These are phyloP conservation scores for Cheilosia scutellata DNA, from an alignment of 2,888 invertebrate species.

Conservation along the genomic window DNA sequence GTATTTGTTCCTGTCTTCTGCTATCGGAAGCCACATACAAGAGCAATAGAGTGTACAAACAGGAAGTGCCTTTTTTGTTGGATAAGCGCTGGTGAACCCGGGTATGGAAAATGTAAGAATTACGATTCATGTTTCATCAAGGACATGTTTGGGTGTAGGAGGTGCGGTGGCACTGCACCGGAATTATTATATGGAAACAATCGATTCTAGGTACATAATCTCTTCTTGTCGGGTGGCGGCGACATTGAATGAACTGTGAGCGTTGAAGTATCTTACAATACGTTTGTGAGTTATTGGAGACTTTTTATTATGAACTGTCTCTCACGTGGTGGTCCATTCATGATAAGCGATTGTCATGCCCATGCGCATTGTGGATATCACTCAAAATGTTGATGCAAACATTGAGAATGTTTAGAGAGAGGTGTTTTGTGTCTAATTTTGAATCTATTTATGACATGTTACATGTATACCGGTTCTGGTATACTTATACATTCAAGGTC, in stretches of 20 bases:
- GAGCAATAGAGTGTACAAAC: constrained; percentile 21
- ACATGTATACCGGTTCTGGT: too few species aligned
- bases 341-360: constrained; percentile 12
- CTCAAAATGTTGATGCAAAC: constrained; percentile 11
- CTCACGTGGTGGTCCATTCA: constrained; percentile 56
- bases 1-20: constrained; percentile 1
- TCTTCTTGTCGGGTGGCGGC: too few species aligned
- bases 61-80: constrained; percentile 4
- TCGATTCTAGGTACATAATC: too few species aligned
- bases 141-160: not conserved
- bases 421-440: too few species aligned
- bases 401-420: not conserved
- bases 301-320: not conserved
- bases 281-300: constrained; percentile 18
- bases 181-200: not conserved
- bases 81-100: not conserved
- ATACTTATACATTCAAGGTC: too few species aligned
- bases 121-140: not conserved
- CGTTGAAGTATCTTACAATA: too few species aligned
- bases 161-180: not conserved
- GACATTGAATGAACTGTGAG: too few species aligned
- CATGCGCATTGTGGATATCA: constrained; percentile 23
- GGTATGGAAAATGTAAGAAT: not conserved
- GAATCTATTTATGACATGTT: not conserved
- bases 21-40: not conserved